These are phyloP conservation scores for Lepidonotus clava DNA, from an alignment of 2,888 invertebrate species.

Conservation along the genomic window DNA sequence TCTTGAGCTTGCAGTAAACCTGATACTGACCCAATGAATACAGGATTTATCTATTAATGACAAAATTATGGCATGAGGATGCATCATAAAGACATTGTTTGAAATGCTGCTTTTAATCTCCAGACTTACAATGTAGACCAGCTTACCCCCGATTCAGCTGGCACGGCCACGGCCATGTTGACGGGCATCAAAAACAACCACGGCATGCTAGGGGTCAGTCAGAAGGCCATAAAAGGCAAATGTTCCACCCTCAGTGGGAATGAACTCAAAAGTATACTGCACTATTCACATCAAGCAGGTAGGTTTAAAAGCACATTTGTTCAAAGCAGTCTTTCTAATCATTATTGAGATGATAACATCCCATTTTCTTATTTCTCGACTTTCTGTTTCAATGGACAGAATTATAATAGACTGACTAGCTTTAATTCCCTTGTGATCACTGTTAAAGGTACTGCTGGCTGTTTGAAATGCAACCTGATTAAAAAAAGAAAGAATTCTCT, in stretches of 20 bases:
- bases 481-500: too few species aligned
- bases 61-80: too few species aligned
- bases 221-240: neutral
- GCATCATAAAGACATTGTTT: too few species aligned
- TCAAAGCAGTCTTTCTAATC: too few species aligned
- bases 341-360: neutral
- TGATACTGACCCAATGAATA: too few species aligned
- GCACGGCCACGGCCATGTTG: slow-evolving; percentile 22
- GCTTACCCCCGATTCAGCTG: neutral
- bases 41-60: too few species aligned
- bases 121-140: slow-evolving; percentile 24
- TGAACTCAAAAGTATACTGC: neutral
- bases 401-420: too few species aligned
- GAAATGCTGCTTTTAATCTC: neutral
- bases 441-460: too few species aligned
- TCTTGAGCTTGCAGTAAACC: too few species aligned
- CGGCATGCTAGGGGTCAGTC: neutral
- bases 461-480: too few species aligned
- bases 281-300: neutral
- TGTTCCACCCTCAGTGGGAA: neutral
- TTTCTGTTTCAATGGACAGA: too few species aligned
- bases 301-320: neutral
- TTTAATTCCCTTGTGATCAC: too few species aligned
- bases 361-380: neutral
- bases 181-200: slow-evolving; percentile 18